Percentiles rank a stretch among this genome's conserved stretches.
Evolutionary conservation across 2,888 invertebrate genomes (phyloP).

Genomic region (Megaustenia siamemsis): DNA sequence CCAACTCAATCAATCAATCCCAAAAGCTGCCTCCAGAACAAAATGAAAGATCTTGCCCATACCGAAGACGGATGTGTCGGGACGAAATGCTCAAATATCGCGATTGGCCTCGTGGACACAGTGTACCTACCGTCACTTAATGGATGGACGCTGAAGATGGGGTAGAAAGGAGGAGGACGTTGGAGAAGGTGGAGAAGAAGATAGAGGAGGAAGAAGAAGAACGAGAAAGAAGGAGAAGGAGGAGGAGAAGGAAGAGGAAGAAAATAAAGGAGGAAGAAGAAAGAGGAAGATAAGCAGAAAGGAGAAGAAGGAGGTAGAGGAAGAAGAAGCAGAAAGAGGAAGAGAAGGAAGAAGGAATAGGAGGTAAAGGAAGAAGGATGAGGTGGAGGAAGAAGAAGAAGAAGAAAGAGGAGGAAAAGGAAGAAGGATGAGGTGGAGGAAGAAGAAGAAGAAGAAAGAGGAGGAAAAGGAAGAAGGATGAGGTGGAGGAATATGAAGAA

Average conservation of each 20-base stretch:
- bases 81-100: no score
- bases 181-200: no score
- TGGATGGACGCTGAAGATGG: no score
- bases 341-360: not conserved
- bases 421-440: not conserved
- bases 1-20: no score
- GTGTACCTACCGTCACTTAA: no score
- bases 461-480: slow-evolving; percentile 5
- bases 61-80: no score
- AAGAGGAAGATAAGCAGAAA: not conserved
- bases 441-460: not conserved
- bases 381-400: not conserved
- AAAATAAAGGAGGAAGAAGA: not conserved
- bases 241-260: not conserved
- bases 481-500: slow-evolving; percentile 1
- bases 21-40: no score
- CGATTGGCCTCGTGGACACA: no score
- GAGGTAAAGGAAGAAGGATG: not conserved
- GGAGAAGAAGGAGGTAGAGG: not conserved
- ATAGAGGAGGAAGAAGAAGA: no score
- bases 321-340: not conserved
- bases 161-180: no score
- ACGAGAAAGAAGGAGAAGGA: not conserved
- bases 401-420: not conserved
- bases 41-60: no score